phyloP scores from a whole-genome alignment of 2,113 vertebrate species.

The Acanthochromis polyacanthus region DNA sequence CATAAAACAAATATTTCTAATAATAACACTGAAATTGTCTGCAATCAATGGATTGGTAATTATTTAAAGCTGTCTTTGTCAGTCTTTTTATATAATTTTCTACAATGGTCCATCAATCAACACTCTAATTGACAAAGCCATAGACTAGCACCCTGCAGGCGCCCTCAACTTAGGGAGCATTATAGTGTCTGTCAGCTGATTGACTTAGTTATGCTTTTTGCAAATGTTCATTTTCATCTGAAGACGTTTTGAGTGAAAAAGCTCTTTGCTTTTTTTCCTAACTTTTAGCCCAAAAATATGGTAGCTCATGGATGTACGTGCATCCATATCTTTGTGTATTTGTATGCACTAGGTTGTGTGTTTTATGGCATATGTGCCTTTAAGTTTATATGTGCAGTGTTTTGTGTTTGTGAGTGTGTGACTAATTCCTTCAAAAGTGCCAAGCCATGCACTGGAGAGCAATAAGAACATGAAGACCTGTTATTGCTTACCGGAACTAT shows the following conservation, averaged over 20 bases:
- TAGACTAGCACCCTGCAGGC: no score
- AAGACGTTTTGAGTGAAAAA: background rate
- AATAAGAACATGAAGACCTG: conserved; percentile 49
- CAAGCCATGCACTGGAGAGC: conserved; percentile 45
- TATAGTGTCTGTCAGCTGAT: conserved; percentile 1
- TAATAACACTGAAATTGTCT: no score
- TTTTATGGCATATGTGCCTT: conserved; percentile 3
- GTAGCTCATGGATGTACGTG: background rate
- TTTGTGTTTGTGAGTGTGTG: conserved; percentile 5
- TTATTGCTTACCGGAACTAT: conserved; percentile 54
- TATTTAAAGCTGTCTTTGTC: no score
- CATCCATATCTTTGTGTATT: background rate
- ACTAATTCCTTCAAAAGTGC: conserved; percentile 24
- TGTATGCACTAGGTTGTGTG: conserved; percentile 3
- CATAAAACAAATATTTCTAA: no score
- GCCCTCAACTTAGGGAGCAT: accelerated
- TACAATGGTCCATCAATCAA: no score
- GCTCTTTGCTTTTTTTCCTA: background rate
- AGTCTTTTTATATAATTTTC: no score
- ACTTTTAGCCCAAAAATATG: background rate
- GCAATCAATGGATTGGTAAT: no score
- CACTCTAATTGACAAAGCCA: no score
- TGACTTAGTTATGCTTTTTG: background rate
- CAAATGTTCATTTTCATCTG: background rate
- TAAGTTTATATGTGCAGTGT: conserved; percentile 6